Conservation (phyloP, 2,797 vertebrate genomes). For the Cuniculus paca region DNA sequence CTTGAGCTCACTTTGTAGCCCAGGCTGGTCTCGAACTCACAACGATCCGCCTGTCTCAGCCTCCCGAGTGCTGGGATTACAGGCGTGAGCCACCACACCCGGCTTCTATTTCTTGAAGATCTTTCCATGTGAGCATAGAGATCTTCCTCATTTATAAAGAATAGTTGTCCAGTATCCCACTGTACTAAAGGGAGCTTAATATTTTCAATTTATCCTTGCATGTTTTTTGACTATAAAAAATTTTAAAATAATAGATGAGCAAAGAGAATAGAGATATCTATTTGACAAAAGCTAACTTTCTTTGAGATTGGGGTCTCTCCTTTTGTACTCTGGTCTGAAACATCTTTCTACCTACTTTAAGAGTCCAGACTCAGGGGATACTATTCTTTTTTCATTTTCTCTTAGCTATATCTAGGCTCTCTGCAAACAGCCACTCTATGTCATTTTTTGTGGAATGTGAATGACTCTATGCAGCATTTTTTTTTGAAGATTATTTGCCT, state of each 20-base stretch:
- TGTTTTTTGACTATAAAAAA: neutral
- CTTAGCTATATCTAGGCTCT: neutral
- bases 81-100: too few species aligned
- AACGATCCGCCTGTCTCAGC: too few species aligned
- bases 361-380: neutral
- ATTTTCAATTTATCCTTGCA: neutral
- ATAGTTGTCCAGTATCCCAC: neutral
- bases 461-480: neutral
- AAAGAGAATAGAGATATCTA: neutral
- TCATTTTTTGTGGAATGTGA: neutral
- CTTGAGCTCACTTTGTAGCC: too few species aligned
- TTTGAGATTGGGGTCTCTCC: neutral
- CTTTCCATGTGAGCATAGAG: neutral
- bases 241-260: neutral
- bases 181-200: neutral
- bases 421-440: neutral
- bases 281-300: neutral
- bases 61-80: too few species aligned
- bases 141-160: neutral
- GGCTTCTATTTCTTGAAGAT: neutral
- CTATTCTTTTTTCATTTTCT: neutral
- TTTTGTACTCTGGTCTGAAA: neutral
- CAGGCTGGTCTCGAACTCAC: too few species aligned
- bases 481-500: neutral
- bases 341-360: neutral